Conservation (phyloP, 2,113 vertebrate genomes). For the Verasper variegatus region DNA sequence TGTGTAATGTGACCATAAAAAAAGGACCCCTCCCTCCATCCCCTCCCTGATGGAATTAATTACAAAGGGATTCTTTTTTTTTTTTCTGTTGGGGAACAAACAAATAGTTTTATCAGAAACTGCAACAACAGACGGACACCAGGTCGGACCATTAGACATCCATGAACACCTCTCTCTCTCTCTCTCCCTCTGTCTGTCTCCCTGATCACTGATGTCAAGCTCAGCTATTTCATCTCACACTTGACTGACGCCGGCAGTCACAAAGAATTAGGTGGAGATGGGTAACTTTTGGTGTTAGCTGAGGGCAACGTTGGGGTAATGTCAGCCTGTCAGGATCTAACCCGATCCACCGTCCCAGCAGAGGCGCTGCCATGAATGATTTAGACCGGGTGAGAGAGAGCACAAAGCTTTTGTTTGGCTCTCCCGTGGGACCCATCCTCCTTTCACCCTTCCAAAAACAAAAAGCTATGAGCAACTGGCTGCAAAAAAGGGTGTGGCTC, state of each 20-base stretch:
- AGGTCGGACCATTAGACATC: conserved; percentile 48
- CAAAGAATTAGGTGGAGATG: conserved; percentile 45
- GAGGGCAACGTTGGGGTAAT: conserved; percentile 38
- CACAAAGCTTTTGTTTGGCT: conserved; percentile 62
- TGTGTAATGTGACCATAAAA: too few species aligned
- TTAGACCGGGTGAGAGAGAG: conserved; percentile 43
- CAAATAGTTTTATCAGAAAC: not conserved
- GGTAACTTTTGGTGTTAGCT: conserved; percentile 48
- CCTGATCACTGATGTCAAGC: conserved; percentile 41
- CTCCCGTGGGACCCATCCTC: conserved; percentile 60
- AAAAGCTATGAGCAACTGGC: conserved; percentile 49
- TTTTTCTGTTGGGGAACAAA: not conserved
- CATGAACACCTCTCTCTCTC: conserved; percentile 19
- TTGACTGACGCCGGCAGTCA: conserved; percentile 59
- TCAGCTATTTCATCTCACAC: conserved; percentile 58
- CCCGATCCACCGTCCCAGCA: conserved; percentile 24
- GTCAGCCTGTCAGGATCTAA: conserved; percentile 45
- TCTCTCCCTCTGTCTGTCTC: not conserved
- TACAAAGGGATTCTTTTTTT: too few species aligned
- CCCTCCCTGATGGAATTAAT: too few species aligned
- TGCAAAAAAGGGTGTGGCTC: conserved; percentile 53
- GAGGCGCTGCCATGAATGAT: conserved; percentile 68
- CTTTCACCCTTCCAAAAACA: conserved; percentile 52
- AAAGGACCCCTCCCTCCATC: too few species aligned
- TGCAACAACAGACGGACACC: conserved; percentile 24